phyloP scores from a whole-genome alignment of 1,140 invertebrate species.

The Drosophila pseudoobscura region DNA sequence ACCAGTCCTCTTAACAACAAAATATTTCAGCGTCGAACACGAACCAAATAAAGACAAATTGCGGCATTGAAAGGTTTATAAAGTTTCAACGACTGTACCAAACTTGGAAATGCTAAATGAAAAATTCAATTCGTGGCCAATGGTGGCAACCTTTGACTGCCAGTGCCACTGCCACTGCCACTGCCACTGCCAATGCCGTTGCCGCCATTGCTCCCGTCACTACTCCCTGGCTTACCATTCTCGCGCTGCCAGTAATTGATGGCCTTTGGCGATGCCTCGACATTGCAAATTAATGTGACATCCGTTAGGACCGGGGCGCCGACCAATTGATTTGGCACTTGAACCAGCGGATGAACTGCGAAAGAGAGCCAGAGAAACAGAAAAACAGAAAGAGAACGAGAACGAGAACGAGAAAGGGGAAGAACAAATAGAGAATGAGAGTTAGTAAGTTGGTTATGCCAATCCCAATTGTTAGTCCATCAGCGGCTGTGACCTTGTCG shows the following conservation, averaged over 20 bases:
- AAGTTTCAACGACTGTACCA: conserved; percentile 49
- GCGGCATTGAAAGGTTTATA: conserved; percentile 79
- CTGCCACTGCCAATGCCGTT: too few relatives aligned
- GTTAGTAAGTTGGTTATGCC: too few relatives aligned
- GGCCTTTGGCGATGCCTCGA: conserved; percentile 93
- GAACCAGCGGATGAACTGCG: conserved; percentile 92
- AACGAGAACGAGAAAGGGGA: background rate
- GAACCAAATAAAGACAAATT: conserved; percentile 83
- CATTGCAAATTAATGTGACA: conserved; percentile 93
- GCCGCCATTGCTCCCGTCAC: too few relatives aligned
- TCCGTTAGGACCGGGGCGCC: conserved; percentile 91
- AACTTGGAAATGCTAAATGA: conserved; percentile 49
- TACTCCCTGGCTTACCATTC: conserved; percentile 86
- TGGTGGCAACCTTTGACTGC: too few relatives aligned
- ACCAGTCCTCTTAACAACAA: conserved; percentile 28
- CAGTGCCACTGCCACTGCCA: too few relatives aligned
- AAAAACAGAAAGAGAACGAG: background rate
- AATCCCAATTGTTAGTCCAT: conserved; percentile 41
- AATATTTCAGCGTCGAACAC: conserved; percentile 77
- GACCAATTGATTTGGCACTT: conserved; percentile 93
- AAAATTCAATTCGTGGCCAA: conserved; percentile 58
- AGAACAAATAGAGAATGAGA: conserved; percentile 21
- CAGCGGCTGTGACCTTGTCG: conserved; percentile 43
- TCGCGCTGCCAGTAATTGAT: conserved; percentile 95
- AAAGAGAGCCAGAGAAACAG: conserved; percentile 11